Conservation (phyloP, 2,797 vertebrate genomes). For the Telmatherina bonti region DNA sequence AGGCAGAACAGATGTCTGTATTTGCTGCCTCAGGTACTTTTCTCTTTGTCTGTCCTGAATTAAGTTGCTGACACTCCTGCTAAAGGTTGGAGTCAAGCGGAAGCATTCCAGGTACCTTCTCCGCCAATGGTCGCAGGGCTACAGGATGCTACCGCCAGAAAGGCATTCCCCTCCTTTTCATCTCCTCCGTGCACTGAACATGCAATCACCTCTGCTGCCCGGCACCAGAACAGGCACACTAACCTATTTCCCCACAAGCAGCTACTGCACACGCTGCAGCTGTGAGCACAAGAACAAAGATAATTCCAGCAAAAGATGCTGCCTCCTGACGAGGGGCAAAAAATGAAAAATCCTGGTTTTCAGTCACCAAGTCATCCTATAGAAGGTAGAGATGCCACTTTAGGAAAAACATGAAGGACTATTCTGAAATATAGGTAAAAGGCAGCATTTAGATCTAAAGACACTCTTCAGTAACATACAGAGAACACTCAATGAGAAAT, state of each 20-base stretch:
- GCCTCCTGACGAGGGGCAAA: conserved; percentile 21
- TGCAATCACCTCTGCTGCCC: conserved; percentile 64
- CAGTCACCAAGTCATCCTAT: conserved; percentile 51
- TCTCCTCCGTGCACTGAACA: conserved; percentile 37
- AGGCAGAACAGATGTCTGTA: neutral
- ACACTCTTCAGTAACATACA: conserved; percentile 32
- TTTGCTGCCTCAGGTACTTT: conserved; percentile 25
- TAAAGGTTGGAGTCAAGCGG: conserved; percentile 58
- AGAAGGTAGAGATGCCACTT: conserved; percentile 12
- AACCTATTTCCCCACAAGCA: conserved; percentile 78
- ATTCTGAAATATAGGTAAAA: conserved; percentile 6
- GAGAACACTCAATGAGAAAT: conserved; percentile 57
- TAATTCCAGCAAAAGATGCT: conserved; percentile 54
- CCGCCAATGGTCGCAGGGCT: conserved; percentile 32
- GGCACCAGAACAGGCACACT: conserved; percentile 72
- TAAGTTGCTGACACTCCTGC: conserved; percentile 33
- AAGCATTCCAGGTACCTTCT: conserved; percentile 58
- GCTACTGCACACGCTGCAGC: conserved; percentile 61
- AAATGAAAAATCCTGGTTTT: conserved; percentile 33
- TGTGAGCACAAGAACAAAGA: conserved; percentile 72
- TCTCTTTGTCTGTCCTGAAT: conserved; percentile 39
- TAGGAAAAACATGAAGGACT: neutral
- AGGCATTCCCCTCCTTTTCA: conserved; percentile 69
- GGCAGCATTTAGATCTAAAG: conserved; percentile 34
- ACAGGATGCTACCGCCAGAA: conserved; percentile 47